Evolutionary conservation across 2,113 vertebrate species (phyloP), one percentile per base, ranked within the genome.

Genomic region (Sinocyclocheilus rhinocerous): DNA sequence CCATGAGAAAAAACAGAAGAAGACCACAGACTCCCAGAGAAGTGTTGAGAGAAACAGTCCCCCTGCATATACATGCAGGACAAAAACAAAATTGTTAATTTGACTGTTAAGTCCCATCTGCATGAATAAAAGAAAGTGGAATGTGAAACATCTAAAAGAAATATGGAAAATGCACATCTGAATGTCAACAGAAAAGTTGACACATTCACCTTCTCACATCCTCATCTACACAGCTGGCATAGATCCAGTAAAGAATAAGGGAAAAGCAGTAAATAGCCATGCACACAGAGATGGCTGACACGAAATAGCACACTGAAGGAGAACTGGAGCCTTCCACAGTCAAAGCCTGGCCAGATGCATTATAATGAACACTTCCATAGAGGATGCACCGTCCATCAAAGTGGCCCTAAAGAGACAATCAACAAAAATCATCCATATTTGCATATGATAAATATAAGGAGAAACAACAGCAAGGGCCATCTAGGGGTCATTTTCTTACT

Each of bases 251-350:
- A 36, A 97, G 89, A 3, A 96, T 93, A 15, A 94, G 81, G 0
- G 94, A 93, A 89, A 97, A 96, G 63, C 95, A 96, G 88, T 95
- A 94, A 89, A 97, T 91, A 0, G 96, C 95, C 63, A 95, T 92
- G 36, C 94, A 76, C 29, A 96, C 85, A 0, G 96, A 95, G 61
- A 94, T 85, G 69, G 93, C 91, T 0, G 95, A 93, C 75, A 96
- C 93, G 42, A 97, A 97, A 77, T 96, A 94, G 77, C 96, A 97
- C 63, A 97, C 89, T 0, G 96, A 97, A 0, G 91, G 0, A 12
- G 92, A 84, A 20, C 94, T 95, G 90, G 93, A 91, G 0, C 24
- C 16, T 81, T 89, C 84, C 26, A 96, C 70, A 0, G 1, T 75
- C 15, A 96, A 86, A 20, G 67, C 1, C 84, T 85, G 8, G 84